Conservation (phyloP, 2,113 vertebrate genomes). For the Brachyhypopomus gauderio region DNA sequence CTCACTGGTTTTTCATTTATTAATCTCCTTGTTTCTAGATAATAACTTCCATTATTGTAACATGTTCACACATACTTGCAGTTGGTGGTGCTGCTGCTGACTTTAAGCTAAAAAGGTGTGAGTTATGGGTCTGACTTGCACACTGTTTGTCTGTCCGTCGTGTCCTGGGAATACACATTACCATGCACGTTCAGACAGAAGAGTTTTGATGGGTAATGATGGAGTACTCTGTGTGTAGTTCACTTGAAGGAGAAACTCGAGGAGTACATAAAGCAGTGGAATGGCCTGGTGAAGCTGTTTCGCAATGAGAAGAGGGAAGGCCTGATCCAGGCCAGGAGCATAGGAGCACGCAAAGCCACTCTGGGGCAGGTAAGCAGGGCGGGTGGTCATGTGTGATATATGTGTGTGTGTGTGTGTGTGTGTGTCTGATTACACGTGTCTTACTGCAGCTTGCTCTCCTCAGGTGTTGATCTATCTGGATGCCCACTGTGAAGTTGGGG, state of each 20-base stretch:
- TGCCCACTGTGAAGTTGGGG: conserved; percentile 95
- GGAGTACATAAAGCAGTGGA: conserved; percentile 94
- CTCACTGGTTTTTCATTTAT: too few species aligned
- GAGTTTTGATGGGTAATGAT: too few species aligned
- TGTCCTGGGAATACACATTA: neutral
- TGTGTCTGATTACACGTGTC: neutral
- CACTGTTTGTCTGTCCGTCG: conserved; percentile 27
- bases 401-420: neutral
- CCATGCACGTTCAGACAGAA: too few species aligned
- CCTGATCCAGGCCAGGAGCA: conserved; percentile 96
- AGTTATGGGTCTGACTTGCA: neutral
- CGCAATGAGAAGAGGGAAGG: conserved; percentile 96
- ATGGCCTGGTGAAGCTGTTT: conserved; percentile 93
- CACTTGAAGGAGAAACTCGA: conserved; percentile 93
- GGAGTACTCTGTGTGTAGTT: conserved; percentile 67
- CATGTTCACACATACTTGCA: neutral
- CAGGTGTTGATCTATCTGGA: conserved; percentile 98
- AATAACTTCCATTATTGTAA: too few species aligned
- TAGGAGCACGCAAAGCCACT: conserved; percentile 90
- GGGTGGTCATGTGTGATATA: neutral
- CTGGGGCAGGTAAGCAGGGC: conserved; percentile 85
- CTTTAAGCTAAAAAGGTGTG: neutral
- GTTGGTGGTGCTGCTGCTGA: too few species aligned
- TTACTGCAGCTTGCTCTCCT: neutral
- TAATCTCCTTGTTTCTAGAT: too few species aligned